These are phyloP conservation scores for Coturnix japonica DNA, from an alignment of 2,113 vertebrate species.

Conservation along the genomic window DNA sequence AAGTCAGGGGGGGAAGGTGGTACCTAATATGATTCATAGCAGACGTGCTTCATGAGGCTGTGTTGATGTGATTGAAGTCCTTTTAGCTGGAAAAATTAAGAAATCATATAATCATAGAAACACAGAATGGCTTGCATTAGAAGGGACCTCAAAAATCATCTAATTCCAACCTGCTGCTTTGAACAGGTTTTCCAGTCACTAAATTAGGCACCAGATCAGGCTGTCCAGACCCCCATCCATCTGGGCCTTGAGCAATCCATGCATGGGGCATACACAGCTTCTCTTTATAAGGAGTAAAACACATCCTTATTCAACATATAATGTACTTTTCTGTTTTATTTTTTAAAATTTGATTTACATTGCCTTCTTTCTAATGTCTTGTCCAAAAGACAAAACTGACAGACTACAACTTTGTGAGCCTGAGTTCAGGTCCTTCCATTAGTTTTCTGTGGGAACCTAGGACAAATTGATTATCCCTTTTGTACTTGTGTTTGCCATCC, in stretches of 20 bases:
- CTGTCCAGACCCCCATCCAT: too few species aligned
- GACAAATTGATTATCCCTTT: not conserved
- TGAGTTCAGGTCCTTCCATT: not conserved
- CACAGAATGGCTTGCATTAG: too few species aligned
- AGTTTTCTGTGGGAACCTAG: not conserved
- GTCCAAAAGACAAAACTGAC: not conserved
- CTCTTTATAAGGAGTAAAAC: not conserved
- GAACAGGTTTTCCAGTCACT: too few species aligned
- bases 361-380: not conserved
- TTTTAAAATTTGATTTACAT: not conserved
- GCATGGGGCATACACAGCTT: too few species aligned
- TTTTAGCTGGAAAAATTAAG: not conserved
- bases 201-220: too few species aligned
- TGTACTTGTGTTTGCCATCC: not conserved
- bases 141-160: too few species aligned
- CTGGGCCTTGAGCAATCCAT: too few species aligned
- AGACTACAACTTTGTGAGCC: not conserved
- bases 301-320: not conserved
- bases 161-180: too few species aligned
- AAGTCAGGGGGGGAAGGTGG: not conserved
- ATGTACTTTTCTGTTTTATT: not conserved
- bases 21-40: not conserved
- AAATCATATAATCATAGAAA: not conserved
- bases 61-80: not conserved
- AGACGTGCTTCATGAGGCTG: rapidly evolving